Base-by-base conservation (phyloP, 2,888 invertebrate species). In the Drosophila flavopinicola region DNA sequence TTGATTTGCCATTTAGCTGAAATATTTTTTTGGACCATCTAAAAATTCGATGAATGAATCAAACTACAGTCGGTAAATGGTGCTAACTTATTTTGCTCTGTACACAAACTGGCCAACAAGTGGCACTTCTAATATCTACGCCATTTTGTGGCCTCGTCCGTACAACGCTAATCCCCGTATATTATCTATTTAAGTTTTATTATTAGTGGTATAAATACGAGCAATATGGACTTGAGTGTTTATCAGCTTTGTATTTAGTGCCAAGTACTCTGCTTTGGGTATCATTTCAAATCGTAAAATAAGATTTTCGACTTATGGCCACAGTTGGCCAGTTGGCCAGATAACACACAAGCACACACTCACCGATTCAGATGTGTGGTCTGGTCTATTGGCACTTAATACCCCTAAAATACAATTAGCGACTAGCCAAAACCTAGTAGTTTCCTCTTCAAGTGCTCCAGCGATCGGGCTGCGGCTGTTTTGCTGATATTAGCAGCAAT, bases 211-310 rank as follows among this genome's bases (percentile, higher is more conserved):
- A 82, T 85, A 80, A 77, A 84, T 69, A 59, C 52, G 51, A 35
- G 37, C 54, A 45, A 38, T 32, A 49, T 23, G 44, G 41, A 33
- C 48, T 59, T 15, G 61, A 72, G 53, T 61, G 60, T 66, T 73
- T 79, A 74, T 79, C 84, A 83, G 77, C 61, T 61, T 60, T 58
- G 59, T 61, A 39, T 72, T 78, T 72, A 69, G 73, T 72, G 57
- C 57, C 59, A 42, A 27, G 39, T 60, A 72, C 75, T 76, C 68
- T 76, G 70, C 70, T 75, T 73, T 76, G 64, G 74, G 85, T 87
- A 83, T 87, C 78, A 85, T 76, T 76, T 47, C 48, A 69, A 86
- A 80, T 87, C 87, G 78, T 87, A 85, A 87, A 85, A 86, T 87
- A 85, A 84, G 87, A 87, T 85, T 85, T 87, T 85, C 70, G 74